Base-by-base conservation (phyloP, 92 coral and sea anemone genomes). In the Chrysogorgia sp. region DNA sequence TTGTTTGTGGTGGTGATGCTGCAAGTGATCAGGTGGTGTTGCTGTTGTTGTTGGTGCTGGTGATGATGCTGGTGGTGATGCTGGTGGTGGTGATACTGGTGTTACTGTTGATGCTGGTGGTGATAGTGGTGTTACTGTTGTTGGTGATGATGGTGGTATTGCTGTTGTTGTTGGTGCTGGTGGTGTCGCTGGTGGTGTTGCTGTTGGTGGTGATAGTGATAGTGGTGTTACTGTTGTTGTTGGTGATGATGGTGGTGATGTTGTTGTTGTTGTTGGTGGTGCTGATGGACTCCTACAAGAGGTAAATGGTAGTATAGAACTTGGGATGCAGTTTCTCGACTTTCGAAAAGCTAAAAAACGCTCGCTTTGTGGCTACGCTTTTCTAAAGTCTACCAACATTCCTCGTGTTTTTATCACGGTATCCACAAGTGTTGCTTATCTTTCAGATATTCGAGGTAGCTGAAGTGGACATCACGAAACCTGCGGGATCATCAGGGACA, bases 381-480 rank as follows among this genome's bases (percentile, higher is more conserved):
- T 26, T 31, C 37, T 7, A 31, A 19, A 31, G 70, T 37, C 37
- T 30, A 0, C 70, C 70, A 37, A 21, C 70, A 37, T 63, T 37
- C n/a, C 29, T 21, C 37, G 30, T 63, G 30, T 22, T 31, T 63
- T 63, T 31, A 68, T 15, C 48, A 41, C 50, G 61, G 32, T 72
- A 31, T 14, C 29, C 34, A 22, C 21, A 37, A 15, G 31, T 23
- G 10, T 0, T 15, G 14, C 52, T 41, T 66, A 2, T 61, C 1
- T 66, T 29, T 24, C 64, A 92, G 98, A 85, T 88, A 28, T 81
- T 91, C 20, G 53, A 91, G 76, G 98, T 96, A 25, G 90, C 98
- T 76, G 90, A 91, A 82, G 90, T 90, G n/a, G 97, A 94, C 48
- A 85, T 91, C 59, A 85, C 97, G 9, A 58, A 82, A 61, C 74